phyloP scores from a whole-genome alignment of 2,797 vertebrate genomes.

The Adelosebastes latens region DNA sequence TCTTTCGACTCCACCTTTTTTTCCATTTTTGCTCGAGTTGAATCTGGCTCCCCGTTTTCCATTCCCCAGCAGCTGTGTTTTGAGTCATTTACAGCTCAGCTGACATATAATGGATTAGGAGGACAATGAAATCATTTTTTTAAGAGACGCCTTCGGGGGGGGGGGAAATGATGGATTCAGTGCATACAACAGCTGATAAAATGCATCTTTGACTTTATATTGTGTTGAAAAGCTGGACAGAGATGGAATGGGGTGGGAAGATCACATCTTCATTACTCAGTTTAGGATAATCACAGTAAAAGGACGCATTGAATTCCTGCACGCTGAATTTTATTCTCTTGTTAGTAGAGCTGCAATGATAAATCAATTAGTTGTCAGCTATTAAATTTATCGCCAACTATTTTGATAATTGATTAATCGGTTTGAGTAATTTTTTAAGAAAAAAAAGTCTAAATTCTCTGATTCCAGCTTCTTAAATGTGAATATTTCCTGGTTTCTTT shows the following conservation, averaged over 20 bases:
- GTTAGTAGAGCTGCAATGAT: too few species aligned
- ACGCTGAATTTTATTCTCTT: not conserved
- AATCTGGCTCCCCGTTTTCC: conserved; percentile 67
- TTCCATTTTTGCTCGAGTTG: conserved; percentile 66
- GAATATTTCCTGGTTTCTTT: too few species aligned
- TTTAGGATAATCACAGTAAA: conserved; percentile 6
- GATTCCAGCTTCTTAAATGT: too few species aligned
- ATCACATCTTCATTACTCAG: conserved; percentile 37
- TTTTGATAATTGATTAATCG: too few species aligned
- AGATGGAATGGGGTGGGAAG: conserved; percentile 12
- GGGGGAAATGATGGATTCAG: conserved; percentile 71
- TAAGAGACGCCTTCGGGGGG: conserved; percentile 65
- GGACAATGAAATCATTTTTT: conserved; percentile 72
- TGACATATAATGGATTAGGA: conserved; percentile 78
- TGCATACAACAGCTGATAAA: conserved; percentile 64
- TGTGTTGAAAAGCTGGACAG: conserved; percentile 48
- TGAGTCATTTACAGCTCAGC: conserved; percentile 86
- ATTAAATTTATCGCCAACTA: too few species aligned
- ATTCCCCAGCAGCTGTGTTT: conserved; percentile 78
- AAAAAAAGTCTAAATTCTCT: too few species aligned
- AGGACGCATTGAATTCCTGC: conserved; percentile 7
- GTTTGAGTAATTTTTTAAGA: too few species aligned
- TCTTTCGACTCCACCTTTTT: conserved; percentile 60
- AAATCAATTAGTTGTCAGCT: too few species aligned
- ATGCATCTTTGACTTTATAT: conserved; percentile 36